Percentiles rank a stretch among this genome's conserved stretches.
Conservation (phyloP, 2,888 invertebrate genomes). For the Argyresthia goedartella region DNA sequence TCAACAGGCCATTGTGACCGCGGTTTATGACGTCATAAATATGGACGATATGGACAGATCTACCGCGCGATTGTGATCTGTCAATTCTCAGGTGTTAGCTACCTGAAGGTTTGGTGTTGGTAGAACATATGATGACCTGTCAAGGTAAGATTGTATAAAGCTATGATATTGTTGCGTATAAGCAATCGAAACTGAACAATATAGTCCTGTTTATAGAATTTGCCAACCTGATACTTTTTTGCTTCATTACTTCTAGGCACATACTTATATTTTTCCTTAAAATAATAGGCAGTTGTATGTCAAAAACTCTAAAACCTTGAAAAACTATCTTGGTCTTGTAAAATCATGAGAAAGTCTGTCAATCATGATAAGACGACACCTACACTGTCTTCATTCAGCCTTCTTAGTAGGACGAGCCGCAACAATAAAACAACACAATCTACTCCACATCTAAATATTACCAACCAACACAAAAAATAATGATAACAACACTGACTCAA, state of each 20-base stretch:
- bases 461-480: not conserved
- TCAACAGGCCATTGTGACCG: constrained; percentile 35
- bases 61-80: constrained; percentile 33
- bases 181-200: too few species aligned
- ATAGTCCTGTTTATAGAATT: too few species aligned
- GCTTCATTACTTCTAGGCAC: too few species aligned
- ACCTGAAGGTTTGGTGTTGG: constrained; percentile 6
- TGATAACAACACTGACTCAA: not conserved
- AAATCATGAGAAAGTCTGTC: too few species aligned
- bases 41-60: constrained; percentile 26
- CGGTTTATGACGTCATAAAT: constrained; percentile 54
- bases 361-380: constrained; percentile 1
- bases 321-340: too few species aligned
- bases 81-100: constrained; percentile 30
- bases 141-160: too few species aligned
- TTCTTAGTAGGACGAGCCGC: not conserved
- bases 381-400: constrained; percentile 1
- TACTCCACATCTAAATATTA: not conserved
- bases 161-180: too few species aligned
- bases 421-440: not conserved
- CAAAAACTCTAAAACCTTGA: too few species aligned
- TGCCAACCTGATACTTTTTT: too few species aligned
- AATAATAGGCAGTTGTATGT: too few species aligned
- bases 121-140: too few species aligned
- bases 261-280: too few species aligned